Evolutionary conservation across 2,797 vertebrate species (phyloP).

Genomic region (Liparis tanakae): DNA sequence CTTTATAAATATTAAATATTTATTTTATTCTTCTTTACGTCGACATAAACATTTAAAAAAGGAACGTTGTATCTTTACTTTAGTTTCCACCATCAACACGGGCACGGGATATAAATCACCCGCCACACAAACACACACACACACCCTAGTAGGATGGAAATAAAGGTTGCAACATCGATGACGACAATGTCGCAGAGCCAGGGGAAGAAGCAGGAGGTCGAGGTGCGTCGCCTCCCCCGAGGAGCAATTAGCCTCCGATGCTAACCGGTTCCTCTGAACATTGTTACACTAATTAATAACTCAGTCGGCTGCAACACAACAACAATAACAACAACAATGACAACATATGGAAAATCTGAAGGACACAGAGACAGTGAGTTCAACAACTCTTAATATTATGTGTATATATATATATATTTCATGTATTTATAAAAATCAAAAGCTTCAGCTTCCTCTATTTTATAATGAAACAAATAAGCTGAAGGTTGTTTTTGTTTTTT

Average conservation of each 20-base stretch:
- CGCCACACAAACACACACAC: background rate
- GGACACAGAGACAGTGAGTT: constrained; percentile 13
- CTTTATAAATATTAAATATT: background rate
- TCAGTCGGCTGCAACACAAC: constrained; percentile 12
- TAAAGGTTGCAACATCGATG: constrained; percentile 47
- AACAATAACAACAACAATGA: background rate
- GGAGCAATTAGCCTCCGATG: constrained; percentile 70
- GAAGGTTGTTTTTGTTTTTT: too few species aligned
- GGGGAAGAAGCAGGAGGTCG: constrained; percentile 52
- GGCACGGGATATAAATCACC: background rate
- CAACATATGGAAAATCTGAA: background rate
- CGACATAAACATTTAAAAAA: too few species aligned
- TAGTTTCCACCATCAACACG: too few species aligned
- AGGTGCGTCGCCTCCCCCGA: constrained; percentile 54
- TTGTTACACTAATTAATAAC: constrained; percentile 74
- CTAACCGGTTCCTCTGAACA: constrained; percentile 54
- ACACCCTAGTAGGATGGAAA: constrained; percentile 8
- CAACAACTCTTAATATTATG: too few species aligned
- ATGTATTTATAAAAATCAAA: too few species aligned
- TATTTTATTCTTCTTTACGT: too few species aligned
- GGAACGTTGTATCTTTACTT: too few species aligned
- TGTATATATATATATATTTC: too few species aligned
- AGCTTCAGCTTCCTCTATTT: too few species aligned
- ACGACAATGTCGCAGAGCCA: constrained; percentile 61
- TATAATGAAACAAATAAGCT: too few species aligned